A percentile compares a stretch with the other conserved stretches of the same genome.
These are phyloP conservation scores for Trichonephila clavata DNA, from an alignment of 1,140 invertebrate genomes.

Conservation along the genomic window DNA sequence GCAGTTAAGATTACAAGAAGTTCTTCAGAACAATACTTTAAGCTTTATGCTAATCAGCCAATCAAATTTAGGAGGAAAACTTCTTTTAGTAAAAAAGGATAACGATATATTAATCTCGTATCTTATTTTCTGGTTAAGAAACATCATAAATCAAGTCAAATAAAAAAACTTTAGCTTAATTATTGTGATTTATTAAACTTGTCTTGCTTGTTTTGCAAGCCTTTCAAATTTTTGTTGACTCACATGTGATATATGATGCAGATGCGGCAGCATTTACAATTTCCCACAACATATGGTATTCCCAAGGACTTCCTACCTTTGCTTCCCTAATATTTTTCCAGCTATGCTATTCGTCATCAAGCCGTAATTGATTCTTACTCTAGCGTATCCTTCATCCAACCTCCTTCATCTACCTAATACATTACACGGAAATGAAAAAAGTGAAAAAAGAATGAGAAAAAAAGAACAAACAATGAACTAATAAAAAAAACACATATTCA, in stretches of 20 bases:
- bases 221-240: not conserved
- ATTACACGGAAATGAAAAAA: constrained; percentile 9
- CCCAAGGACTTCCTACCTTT: not conserved
- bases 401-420: not conserved
- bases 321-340: not conserved
- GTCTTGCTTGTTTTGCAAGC: too few species aligned
- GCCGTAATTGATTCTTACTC: not conserved
- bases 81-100: too few species aligned
- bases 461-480: not conserved
- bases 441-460: not conserved
- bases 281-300: constrained; percentile 8
- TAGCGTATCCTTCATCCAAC: not conserved
- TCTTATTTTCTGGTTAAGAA: too few species aligned
- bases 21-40: too few species aligned
- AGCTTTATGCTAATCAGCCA: too few species aligned
- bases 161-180: too few species aligned
- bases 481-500: not conserved
- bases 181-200: too few species aligned
- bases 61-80: too few species aligned
- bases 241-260: not conserved
- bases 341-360: not conserved
- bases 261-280: not conserved
- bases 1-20: too few species aligned
- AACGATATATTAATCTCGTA: too few species aligned
- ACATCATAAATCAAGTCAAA: too few species aligned